Percentiles rank a stretch among this genome's conserved stretches.
phyloP scores from a whole-genome alignment of 37 sponge, comb jelly and placozoan genomes.

The Chondrosia reniformis region DNA sequence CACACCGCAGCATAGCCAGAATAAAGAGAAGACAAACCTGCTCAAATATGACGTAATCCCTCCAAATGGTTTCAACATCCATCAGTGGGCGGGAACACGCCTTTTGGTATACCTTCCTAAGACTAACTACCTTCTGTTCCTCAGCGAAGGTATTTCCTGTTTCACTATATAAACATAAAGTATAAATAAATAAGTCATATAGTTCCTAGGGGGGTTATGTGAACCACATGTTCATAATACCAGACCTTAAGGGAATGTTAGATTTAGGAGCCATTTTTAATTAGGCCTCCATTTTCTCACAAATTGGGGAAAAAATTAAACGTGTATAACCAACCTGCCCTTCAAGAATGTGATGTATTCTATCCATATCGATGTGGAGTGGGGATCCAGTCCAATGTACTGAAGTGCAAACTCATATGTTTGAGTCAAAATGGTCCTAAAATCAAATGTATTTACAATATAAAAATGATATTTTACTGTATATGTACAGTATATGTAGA shows the following conservation, averaged over 20 bases:
- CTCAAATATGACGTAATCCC: constrained; percentile 89
- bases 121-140: constrained; percentile 76
- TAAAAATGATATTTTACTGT: too few species aligned
- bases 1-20: too few species aligned
- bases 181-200: neutral
- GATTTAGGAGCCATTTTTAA: too few species aligned
- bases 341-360: constrained; percentile 89
- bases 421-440: constrained; percentile 90
- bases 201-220: too few species aligned
- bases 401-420: constrained; percentile 96
- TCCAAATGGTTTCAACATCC: constrained; percentile 86
- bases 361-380: constrained; percentile 80
- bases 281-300: too few species aligned
- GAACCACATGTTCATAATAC: too few species aligned
- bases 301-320: neutral
- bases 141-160: constrained; percentile 78
- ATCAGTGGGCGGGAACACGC: constrained; percentile 41
- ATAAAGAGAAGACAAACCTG: too few species aligned
- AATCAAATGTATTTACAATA: neutral
- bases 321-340: constrained; percentile 37
- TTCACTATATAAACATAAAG: constrained; percentile 43
- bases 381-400: constrained; percentile 89
- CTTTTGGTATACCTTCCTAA: constrained; percentile 83
- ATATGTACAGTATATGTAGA: too few species aligned
- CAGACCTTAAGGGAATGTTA: too few species aligned